phyloP scores from a whole-genome alignment of 2,888 invertebrate genomes.

The Choristoneura rosaceana region DNA sequence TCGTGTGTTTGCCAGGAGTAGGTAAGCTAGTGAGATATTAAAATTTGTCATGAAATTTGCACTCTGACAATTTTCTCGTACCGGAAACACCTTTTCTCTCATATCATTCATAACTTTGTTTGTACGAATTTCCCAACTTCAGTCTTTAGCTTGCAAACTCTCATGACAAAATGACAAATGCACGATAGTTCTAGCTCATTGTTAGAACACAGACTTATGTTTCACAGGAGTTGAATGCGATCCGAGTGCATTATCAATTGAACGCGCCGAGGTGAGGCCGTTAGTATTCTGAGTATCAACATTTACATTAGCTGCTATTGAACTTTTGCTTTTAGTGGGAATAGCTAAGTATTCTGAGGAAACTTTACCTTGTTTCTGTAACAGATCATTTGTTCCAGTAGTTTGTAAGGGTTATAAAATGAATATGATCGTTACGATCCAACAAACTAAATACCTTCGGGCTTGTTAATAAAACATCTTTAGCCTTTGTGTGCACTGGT shows the following conservation, averaged over 20 bases:
- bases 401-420: not conserved
- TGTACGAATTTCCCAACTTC: not conserved
- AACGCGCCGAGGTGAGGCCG: constrained; percentile 55
- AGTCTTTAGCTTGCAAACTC: not conserved
- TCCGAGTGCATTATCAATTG: constrained; percentile 61
- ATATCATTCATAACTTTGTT: not conserved
- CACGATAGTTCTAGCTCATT: constrained; percentile 7
- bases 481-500: too few species aligned
- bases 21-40: too few species aligned
- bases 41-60: too few species aligned
- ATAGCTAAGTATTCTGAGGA: not conserved
- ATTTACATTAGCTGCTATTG: constrained; percentile 61
- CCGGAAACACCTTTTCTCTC: not conserved
- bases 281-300: constrained; percentile 61
- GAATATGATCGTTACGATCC: too few species aligned
- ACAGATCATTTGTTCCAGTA: not conserved
- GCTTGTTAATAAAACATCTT: too few species aligned
- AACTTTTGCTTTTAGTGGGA: constrained; percentile 60
- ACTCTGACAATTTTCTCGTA: not conserved
- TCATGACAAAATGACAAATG: constrained; percentile 23
- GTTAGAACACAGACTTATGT: constrained; percentile 11
- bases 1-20: too few species aligned
- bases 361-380: constrained; percentile 5
- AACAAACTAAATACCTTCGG: too few species aligned
- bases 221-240: constrained; percentile 50